Evolutionary conservation across 2,888 invertebrate species (phyloP).

Genomic region (Phlogophora meticulosa): DNA sequence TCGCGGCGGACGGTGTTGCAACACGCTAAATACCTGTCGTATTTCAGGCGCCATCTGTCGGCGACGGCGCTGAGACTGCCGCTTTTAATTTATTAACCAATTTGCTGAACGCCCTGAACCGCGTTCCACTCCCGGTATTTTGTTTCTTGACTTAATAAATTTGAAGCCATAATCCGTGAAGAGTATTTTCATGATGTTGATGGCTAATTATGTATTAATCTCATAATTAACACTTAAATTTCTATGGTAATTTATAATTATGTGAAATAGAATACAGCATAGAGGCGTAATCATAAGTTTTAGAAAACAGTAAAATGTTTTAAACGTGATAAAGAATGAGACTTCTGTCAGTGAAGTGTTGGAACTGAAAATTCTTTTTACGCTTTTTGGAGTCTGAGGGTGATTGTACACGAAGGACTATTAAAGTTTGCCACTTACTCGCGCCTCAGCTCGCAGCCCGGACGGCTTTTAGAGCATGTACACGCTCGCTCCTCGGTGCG

Average conservation of each 20-base stretch:
- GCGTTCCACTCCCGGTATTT: conserved; percentile 83
- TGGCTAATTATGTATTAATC: conserved; percentile 73
- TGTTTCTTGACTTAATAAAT: conserved; percentile 90
- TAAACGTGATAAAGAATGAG: conserved; percentile 61
- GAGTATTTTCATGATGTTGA: conserved; percentile 77
- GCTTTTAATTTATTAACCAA: conserved; percentile 91
- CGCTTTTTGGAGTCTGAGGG: conserved; percentile 55
- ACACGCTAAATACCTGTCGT: conserved; percentile 91
- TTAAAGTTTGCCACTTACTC: conserved; percentile 76
- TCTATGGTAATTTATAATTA: conserved; percentile 45
- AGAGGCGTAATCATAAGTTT: conserved; percentile 42
- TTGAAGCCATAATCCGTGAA: conserved; percentile 84
- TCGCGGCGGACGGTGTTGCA: conserved; percentile 88
- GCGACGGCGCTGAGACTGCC: conserved; percentile 88
- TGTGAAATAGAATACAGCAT: conserved; percentile 38
- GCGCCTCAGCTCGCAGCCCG: conserved; percentile 69
- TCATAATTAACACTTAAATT: conserved; percentile 55
- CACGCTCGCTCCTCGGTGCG: conserved; percentile 39
- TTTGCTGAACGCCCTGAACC: conserved; percentile 88
- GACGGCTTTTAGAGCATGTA: conserved; percentile 65
- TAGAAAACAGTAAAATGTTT: conserved; percentile 47
- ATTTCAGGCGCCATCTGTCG: conserved; percentile 90
- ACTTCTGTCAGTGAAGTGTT: conserved; percentile 63
- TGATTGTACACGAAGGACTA: conserved; percentile 70
- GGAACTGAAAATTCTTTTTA: conserved; percentile 59